phyloP scores from a whole-genome alignment of 2,113 vertebrate species.

The Daboia siamensis region DNA sequence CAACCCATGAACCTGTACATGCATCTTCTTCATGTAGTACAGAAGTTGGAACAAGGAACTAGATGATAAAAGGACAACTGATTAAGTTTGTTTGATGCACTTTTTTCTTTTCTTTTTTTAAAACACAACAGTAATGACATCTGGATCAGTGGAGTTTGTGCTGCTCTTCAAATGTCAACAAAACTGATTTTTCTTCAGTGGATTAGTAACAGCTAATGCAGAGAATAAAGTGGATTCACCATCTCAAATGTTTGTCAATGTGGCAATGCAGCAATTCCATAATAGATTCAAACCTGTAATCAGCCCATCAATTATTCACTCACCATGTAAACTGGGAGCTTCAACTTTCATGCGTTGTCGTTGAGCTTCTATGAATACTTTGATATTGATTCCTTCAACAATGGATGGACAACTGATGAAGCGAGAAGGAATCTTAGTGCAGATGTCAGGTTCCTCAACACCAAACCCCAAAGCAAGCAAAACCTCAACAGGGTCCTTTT shows the following conservation, averaged over 20 bases:
- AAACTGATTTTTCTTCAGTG: background rate
- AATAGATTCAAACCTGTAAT: background rate
- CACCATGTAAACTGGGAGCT: conserved; percentile 79
- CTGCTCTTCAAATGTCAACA: background rate
- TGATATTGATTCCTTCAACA: conserved; percentile 80
- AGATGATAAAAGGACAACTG: background rate
- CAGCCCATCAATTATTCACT: conserved; percentile 42
- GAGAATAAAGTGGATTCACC: background rate
- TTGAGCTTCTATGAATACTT: conserved; percentile 84
- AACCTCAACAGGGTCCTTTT: conserved; percentile 85
- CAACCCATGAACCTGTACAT: background rate
- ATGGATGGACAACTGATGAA: conserved; percentile 80
- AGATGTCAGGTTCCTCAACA: conserved; percentile 81
- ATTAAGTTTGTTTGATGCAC: background rate
- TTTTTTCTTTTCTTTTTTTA: background rate
- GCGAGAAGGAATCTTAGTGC: conserved; percentile 80
- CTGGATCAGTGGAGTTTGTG: background rate
- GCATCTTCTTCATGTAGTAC: background rate
- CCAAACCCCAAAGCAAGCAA: conserved; percentile 91
- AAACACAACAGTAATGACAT: background rate
- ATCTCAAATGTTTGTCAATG: background rate
- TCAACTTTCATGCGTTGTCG: conserved; percentile 78
- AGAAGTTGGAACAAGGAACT: background rate
- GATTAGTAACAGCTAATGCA: background rate
- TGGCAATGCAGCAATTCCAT: background rate